Evolutionary conservation across 1,140 invertebrate genomes (phyloP).

Genomic region (Sycophila sp.): DNA sequence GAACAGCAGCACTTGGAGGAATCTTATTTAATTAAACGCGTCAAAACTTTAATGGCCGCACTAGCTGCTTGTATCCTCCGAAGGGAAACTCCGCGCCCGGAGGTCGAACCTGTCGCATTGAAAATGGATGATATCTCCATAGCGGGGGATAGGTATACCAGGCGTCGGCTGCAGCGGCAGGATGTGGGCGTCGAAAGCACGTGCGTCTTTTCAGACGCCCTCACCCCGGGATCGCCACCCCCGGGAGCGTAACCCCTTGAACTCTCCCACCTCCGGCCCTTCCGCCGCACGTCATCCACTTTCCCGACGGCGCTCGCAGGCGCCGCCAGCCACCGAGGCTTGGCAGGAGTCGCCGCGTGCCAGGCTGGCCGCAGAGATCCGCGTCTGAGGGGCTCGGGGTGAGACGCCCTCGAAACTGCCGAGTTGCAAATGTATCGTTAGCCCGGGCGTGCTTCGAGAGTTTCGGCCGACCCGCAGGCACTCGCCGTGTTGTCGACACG

Average conservation of each 20-base stretch:
- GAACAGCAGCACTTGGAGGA: too few relatives aligned
- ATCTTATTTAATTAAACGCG: too few relatives aligned
- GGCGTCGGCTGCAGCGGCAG: neutral
- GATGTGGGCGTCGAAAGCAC: constrained; percentile 21
- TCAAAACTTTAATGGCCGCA: too few relatives aligned
- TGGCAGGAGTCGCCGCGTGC: constrained; percentile 39
- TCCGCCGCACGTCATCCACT: neutral
- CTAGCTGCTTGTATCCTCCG: too few relatives aligned
- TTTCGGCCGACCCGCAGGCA: too few relatives aligned
- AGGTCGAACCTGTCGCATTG: neutral
- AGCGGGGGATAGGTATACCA: too few relatives aligned
- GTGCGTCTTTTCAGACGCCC: constrained; percentile 21
- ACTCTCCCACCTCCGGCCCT: neutral
- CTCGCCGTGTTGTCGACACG: too few relatives aligned
- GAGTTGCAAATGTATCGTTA: constrained; percentile 55
- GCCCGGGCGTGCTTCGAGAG: constrained; percentile 36
- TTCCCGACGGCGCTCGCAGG: neutral
- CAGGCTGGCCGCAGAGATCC: too few relatives aligned
- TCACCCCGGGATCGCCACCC: constrained; percentile 22
- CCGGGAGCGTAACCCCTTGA: constrained; percentile 20
- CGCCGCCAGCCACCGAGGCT: neutral
- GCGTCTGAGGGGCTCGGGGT: too few relatives aligned
- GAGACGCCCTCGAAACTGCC: constrained; percentile 45
- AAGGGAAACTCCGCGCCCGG: too few relatives aligned
- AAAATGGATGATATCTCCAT: neutral